A percentile compares a stretch with the other conserved stretches of the same genome.
Conservation (phyloP, 1,140 invertebrate species). For the Calephelis virginiensis region DNA sequence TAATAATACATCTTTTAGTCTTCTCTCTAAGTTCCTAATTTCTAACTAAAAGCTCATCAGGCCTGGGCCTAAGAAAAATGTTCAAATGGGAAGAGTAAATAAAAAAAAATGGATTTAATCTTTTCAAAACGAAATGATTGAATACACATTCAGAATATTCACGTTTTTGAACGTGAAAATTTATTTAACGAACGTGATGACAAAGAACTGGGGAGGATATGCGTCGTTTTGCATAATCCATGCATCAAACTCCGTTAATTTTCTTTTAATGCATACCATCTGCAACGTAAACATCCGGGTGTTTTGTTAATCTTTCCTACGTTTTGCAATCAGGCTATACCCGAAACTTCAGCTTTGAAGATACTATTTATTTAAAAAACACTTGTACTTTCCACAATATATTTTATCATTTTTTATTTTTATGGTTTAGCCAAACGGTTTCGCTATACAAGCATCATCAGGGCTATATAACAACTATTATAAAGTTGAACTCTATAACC, state of each 20-base stretch:
- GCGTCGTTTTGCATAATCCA: constrained; percentile 65
- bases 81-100: too few relatives aligned
- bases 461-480: too few relatives aligned
- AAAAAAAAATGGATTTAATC: not conserved
- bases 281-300: constrained; percentile 12
- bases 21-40: too few relatives aligned
- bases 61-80: too few relatives aligned
- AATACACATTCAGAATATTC: constrained; percentile 7
- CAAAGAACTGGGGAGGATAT: constrained; percentile 54
- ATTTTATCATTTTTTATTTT: too few relatives aligned
- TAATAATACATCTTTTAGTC: too few relatives aligned
- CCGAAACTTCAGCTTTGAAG: constrained; percentile 1
- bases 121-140: constrained; percentile 6
- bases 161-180: constrained; percentile 39
- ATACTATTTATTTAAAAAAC: too few relatives aligned
- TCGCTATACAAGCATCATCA: too few relatives aligned
- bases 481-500: too few relatives aligned
- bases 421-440: too few relatives aligned
- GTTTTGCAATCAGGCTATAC: not conserved
- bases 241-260: constrained; percentile 73
- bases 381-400: too few relatives aligned
- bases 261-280: constrained; percentile 56
- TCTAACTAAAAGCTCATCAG: too few relatives aligned
- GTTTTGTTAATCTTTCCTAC: constrained; percentile 18
- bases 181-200: constrained; percentile 61